Base-by-base conservation (phyloP, 2,113 vertebrate genomes). In the Actenoides lindsayi region DNA sequence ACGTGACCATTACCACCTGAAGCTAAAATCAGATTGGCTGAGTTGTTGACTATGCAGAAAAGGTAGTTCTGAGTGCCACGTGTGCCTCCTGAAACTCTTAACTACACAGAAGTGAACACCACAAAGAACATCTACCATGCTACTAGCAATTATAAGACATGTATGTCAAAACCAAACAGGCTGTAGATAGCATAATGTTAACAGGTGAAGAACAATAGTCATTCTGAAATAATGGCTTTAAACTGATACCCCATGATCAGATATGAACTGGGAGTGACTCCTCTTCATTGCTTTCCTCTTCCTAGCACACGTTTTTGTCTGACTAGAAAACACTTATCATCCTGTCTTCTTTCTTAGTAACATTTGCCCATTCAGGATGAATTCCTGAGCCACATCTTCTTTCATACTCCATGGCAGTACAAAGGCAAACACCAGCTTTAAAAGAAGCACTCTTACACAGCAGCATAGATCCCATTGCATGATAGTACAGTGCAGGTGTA, bases 341-440 rank as follows among this genome's bases (percentile, higher is more conserved):
- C 33, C 31, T 60, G 30, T 35, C 42, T 89, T 25, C n/a, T 89
- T 63, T 80, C 41, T 76, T 69, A 88, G 80, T 89, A 81, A 96
- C 27, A 54, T 83, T 78, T 60, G 39, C 48, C 50, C 39, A 39
- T 62, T 24, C 51, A 6, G 3, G 3, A 39, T 31, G 48, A 81
- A 39, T 67, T 80, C 63, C 53, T 60, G n/a, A 50, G n/a, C 11
- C 67, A 70, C 0, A 0, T n/a, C 33, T 68, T 2, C 0, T 62
- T 62, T 85, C 41, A 5, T 2, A 53, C 13, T 33, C 25, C 41
- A 39, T 0, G 0, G 28, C 14, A 67, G 42, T 14, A 63, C 18
- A 56, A 70, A 75, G 15, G 63, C 8, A 89, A 89, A 57, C 8
- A 8, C 3, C 46, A 83, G 11, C 30, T 92, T 57, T 71, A 35